phyloP scores from a whole-genome alignment of 1,140 invertebrate genomes.

The Drosophila murphyi region DNA sequence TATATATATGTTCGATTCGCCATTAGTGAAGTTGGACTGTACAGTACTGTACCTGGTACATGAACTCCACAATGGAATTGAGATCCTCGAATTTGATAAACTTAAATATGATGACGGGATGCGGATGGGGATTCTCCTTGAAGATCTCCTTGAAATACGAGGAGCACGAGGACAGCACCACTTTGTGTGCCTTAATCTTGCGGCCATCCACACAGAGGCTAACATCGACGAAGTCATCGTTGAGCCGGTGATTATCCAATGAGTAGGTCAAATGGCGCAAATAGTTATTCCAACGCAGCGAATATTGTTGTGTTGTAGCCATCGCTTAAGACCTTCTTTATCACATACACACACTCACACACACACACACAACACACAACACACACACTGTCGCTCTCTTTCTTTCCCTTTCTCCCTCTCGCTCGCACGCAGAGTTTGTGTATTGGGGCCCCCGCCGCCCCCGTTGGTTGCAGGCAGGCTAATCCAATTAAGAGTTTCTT shows the following conservation, averaged over 20 bases:
- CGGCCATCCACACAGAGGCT: constrained; percentile 93
- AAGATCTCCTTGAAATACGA: constrained; percentile 93
- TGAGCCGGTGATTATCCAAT: constrained; percentile 90
- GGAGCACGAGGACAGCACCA: constrained; percentile 93
- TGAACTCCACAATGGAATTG: constrained; percentile 92
- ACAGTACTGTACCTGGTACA: constrained; percentile 87
- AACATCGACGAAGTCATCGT: constrained; percentile 94
- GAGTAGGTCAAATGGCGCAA: constrained; percentile 90
- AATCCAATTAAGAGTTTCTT: constrained; percentile 50
- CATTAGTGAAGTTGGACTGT: too few relatives aligned
- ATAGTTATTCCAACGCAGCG: constrained; percentile 91
- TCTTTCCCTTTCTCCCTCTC: background rate
- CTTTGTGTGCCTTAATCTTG: constrained; percentile 92
- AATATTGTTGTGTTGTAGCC: constrained; percentile 88
- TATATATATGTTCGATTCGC: too few relatives aligned
- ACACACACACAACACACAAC: background rate
- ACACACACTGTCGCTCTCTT: background rate
- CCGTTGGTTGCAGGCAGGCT: constrained; percentile 2
- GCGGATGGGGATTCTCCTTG: constrained; percentile 93
- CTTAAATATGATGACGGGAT: constrained; percentile 94
- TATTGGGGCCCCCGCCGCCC: background rate
- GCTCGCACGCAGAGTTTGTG: too few relatives aligned
- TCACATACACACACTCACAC: background rate
- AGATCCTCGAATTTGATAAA: constrained; percentile 93
- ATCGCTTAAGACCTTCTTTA: constrained; percentile 46